These are phyloP conservation scores for Psittacula echo DNA, from an alignment of 2,797 vertebrate species.

Conservation along the genomic window DNA sequence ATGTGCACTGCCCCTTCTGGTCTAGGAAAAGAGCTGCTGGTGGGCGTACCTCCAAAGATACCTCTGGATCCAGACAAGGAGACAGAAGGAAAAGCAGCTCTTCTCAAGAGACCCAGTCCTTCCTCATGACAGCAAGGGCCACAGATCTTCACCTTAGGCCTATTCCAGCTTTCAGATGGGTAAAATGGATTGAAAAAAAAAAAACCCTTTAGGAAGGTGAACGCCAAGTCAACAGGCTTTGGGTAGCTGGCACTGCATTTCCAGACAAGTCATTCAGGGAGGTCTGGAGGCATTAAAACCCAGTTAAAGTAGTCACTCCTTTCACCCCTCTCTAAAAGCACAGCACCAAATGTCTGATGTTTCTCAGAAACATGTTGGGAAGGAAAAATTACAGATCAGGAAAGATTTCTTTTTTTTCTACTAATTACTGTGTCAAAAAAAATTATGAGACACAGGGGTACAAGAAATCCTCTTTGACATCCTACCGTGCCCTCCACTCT, in stretches of 20 bases:
- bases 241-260: not conserved
- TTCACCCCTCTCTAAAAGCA: not conserved
- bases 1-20: not conserved
- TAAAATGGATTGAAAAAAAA: not conserved
- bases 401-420: not conserved
- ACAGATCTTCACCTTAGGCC: not conserved
- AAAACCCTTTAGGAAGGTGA: not conserved
- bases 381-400: not conserved
- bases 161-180: not conserved
- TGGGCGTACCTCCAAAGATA: accelerated
- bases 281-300: not conserved
- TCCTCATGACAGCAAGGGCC: not conserved
- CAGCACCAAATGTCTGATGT: not conserved
- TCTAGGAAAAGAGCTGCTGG: not conserved
- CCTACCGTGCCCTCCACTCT: not conserved
- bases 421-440: not conserved
- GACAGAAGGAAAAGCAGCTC: not conserved
- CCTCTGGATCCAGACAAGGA: not conserved
- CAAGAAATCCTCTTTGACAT: not conserved
- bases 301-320: not conserved
- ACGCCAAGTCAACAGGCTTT: not conserved
- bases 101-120: not conserved
- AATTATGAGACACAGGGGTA: not conserved
- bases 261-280: not conserved
- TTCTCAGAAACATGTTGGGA: not conserved